A percentile compares a stretch with the other conserved stretches of the same genome.
Evolutionary conservation across 2,888 invertebrate genomes (phyloP).

Genomic region (Falcaria lacertinaria): DNA sequence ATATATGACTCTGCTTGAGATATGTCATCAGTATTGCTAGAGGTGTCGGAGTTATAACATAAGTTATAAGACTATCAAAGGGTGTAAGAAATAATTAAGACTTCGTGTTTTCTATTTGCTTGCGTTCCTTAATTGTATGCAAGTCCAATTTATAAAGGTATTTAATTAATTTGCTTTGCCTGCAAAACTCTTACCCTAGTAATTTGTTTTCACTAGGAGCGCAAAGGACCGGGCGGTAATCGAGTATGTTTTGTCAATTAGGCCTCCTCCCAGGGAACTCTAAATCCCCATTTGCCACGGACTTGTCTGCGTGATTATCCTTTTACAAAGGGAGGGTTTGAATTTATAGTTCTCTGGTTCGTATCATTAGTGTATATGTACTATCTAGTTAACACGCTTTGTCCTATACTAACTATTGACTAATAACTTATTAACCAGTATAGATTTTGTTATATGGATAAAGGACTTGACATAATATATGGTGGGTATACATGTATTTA

Average conservation of each 20-base stretch:
- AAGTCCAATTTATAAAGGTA: background rate
- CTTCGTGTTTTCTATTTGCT: no score
- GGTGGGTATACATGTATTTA: no score
- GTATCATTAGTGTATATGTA: constrained; percentile 54
- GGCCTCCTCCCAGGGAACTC: constrained; percentile 50
- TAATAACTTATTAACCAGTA: no score
- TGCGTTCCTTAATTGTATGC: no score
- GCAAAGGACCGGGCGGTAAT: constrained; percentile 31
- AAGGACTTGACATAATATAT: no score
- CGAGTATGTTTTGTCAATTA: constrained; percentile 70
- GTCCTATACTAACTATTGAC: no score
- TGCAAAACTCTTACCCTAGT: constrained; percentile 34
- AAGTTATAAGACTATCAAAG: no score
- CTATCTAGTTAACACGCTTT: constrained; percentile 27
- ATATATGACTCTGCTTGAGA: no score
- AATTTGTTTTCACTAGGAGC: constrained; percentile 32
- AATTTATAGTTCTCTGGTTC: constrained; percentile 70
- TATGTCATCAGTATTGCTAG: no score
- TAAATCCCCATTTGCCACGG: constrained; percentile 64
- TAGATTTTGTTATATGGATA: no score
- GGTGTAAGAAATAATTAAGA: no score
- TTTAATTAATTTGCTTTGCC: constrained; percentile 31
- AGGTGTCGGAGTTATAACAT: no score
- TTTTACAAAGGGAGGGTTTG: constrained; percentile 58
- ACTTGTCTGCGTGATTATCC: constrained; percentile 67